Conservation (phyloP, 2,113 vertebrate species). For the Myotis lucifugus region DNA sequence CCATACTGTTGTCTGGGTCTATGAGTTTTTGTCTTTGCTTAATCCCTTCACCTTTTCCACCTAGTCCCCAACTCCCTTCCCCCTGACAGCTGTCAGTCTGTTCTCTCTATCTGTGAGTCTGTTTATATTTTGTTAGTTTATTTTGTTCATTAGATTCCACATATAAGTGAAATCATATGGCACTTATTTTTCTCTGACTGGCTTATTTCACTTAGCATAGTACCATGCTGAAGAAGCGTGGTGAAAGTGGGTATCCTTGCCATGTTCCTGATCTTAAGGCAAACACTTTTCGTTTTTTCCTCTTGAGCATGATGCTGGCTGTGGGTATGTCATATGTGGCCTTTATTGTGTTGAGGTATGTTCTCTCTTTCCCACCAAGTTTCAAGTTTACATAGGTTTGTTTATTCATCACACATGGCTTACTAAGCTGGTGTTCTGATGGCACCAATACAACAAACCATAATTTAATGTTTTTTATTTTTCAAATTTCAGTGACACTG, state of each 20-base stretch:
- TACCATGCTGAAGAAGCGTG: background rate
- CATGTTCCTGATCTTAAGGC: background rate
- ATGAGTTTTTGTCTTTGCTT: background rate
- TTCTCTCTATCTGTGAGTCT: background rate
- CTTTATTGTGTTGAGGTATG: background rate
- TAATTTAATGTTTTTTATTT: background rate
- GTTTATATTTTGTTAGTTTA: background rate
- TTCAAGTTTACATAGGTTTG: background rate
- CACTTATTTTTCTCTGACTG: background rate
- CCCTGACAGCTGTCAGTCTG: background rate
- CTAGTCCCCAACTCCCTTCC: background rate
- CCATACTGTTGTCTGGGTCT: too few relatives aligned
- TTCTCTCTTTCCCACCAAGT: background rate
- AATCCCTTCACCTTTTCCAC: background rate
- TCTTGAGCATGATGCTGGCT: too few relatives aligned
- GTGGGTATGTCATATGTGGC: background rate
- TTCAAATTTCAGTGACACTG: background rate
- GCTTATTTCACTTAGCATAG: background rate
- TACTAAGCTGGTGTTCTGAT: background rate
- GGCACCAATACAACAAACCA: background rate
- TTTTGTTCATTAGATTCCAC: background rate
- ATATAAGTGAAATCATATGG: too few relatives aligned
- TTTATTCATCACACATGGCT: background rate
- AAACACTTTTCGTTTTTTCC: background rate
- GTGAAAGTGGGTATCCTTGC: background rate